phyloP scores from a whole-genome alignment of 2,888 invertebrate species.

The Busseola fusca region DNA sequence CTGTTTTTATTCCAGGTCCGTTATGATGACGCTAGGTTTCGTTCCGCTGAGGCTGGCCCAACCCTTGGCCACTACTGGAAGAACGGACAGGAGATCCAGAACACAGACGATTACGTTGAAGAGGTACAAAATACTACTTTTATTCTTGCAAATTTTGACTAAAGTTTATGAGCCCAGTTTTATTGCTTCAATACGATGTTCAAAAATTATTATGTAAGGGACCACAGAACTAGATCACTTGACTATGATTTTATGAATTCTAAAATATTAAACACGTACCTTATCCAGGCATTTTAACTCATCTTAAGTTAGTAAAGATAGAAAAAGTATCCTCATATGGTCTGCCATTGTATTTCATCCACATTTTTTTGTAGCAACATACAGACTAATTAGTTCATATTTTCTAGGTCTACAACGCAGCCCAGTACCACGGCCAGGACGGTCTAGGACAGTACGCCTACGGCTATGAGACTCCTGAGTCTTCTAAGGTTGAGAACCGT shows the following conservation, averaged over 20 bases:
- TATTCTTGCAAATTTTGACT: neutral
- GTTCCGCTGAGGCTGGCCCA: conserved; percentile 83
- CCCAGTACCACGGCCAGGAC: conserved; percentile 92
- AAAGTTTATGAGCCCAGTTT: neutral
- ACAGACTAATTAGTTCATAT: neutral
- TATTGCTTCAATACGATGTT: neutral
- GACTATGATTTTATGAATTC: neutral
- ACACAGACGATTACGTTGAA: conserved; percentile 91
- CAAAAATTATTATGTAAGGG: neutral
- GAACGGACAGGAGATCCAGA: conserved; percentile 89
- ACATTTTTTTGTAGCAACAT: neutral
- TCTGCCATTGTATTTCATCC: neutral
- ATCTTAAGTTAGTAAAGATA: neutral
- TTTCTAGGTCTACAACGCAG: conserved; percentile 90
- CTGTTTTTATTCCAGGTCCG: conserved; percentile 73
- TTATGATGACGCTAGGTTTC: conserved; percentile 83
- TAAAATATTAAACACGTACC: neutral
- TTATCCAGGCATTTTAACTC: neutral
- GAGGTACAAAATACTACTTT: conserved; percentile 77
- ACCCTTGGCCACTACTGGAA: conserved; percentile 87
- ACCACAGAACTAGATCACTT: neutral
- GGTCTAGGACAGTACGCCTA: conserved; percentile 92
- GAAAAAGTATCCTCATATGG: neutral
- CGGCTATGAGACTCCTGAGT: conserved; percentile 93
- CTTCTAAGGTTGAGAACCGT: conserved; percentile 92